These are phyloP conservation scores for Amblyjoppa fuscipennis DNA, from an alignment of 2,888 invertebrate species.

Conservation along the genomic window DNA sequence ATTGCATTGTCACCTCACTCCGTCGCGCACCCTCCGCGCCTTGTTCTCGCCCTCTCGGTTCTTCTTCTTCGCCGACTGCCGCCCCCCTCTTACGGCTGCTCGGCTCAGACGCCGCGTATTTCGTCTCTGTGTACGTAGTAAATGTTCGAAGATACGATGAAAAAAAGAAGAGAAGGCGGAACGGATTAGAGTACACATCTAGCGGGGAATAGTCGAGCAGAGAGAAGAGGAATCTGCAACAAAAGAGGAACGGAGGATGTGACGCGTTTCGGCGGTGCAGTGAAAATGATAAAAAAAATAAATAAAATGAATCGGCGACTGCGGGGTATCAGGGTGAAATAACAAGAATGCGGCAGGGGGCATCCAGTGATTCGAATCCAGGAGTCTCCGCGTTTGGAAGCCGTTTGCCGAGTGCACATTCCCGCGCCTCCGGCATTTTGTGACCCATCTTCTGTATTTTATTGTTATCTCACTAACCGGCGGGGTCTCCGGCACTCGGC, in stretches of 20 bases:
- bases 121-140: constrained; percentile 38
- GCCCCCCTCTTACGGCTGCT: background rate
- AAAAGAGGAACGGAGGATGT: constrained; percentile 36
- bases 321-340: constrained; percentile 25
- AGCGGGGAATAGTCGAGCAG: constrained; percentile 38
- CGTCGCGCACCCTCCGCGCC: constrained; percentile 60
- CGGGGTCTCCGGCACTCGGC: background rate
- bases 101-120: constrained; percentile 31
- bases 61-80: constrained; percentile 14
- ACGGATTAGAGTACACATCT: constrained; percentile 48
- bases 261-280: constrained; percentile 51
- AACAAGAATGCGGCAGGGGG: constrained; percentile 24
- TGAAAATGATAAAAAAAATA: constrained; percentile 44
- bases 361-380: constrained; percentile 34
- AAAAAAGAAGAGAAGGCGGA: background rate
- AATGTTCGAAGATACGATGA: constrained; percentile 57
- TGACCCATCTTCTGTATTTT: constrained; percentile 53
- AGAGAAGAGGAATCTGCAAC: constrained; percentile 48
- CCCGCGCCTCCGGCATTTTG: constrained; percentile 49
- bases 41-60: constrained; percentile 18
- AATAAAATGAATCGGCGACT: constrained; percentile 37
- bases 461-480: constrained; percentile 47
- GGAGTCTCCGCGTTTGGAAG: constrained; percentile 48
- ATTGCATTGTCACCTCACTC: constrained; percentile 77
- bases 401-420: constrained; percentile 49